Percentiles rank a stretch among this genome's conserved stretches.
phyloP scores from a whole-genome alignment of 1,140 invertebrate genomes.

The Dryas iulia region DNA sequence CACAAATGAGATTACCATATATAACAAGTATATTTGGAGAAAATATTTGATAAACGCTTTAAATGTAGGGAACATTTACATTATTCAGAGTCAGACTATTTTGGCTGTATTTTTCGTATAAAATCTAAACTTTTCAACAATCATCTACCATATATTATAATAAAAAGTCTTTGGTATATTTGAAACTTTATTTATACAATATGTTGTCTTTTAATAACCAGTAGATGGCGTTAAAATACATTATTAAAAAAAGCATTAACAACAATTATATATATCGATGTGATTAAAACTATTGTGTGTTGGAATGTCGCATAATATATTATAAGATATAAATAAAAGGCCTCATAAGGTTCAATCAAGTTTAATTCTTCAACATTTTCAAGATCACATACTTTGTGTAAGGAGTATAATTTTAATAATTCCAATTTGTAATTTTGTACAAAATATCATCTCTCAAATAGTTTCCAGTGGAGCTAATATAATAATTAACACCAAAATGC shows the following conservation, averaged over 20 bases:
- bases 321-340: constrained; percentile 29
- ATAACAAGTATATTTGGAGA: too few relatives aligned
- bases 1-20: too few relatives aligned
- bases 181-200: neutral
- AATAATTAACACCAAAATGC: constrained; percentile 65
- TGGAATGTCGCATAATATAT: neutral
- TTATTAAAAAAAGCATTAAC: neutral
- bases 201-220: neutral
- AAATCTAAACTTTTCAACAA: too few relatives aligned
- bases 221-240: neutral
- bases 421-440: constrained; percentile 76
- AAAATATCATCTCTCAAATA: constrained; percentile 74
- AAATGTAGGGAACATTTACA: too few relatives aligned
- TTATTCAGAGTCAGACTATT: too few relatives aligned
- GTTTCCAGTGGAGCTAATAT: constrained; percentile 60
- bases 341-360: constrained; percentile 61
- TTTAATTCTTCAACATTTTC: constrained; percentile 75
- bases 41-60: neutral
- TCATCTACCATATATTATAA: neutral
- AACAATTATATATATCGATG: neutral
- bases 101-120: too few relatives aligned
- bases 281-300: neutral
- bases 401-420: constrained; percentile 62
- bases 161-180: neutral
- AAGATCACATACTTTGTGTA: constrained; percentile 73